Percentiles rank a stretch among this genome's conserved stretches.
phyloP scores from a whole-genome alignment of 1,140 invertebrate species.

The Drosophila navojoa region DNA sequence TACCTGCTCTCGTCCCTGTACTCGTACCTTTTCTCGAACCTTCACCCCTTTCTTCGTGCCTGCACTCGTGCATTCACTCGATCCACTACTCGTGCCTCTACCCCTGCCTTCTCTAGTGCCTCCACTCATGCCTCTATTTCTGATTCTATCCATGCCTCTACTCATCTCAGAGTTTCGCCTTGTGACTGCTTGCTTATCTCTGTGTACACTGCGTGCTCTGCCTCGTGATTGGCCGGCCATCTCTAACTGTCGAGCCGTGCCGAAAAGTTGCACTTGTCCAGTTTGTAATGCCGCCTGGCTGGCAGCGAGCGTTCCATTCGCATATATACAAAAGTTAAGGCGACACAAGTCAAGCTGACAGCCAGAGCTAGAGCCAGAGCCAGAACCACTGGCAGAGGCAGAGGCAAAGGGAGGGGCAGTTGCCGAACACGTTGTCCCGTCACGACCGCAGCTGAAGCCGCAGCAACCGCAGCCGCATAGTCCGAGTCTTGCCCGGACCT shows the following conservation, averaged over 20 bases:
- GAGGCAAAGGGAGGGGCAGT: neutral
- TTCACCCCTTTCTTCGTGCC: neutral
- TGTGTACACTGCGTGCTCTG: neutral
- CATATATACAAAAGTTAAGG: conserved; percentile 37
- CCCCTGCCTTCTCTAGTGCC: neutral
- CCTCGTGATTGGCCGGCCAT: neutral
- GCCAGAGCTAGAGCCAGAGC: neutral
- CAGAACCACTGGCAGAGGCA: neutral
- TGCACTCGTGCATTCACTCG: neutral
- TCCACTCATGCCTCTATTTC: too few relatives aligned
- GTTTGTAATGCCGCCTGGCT: conserved; percentile 9
- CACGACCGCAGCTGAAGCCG: neutral
- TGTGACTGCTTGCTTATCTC: too few relatives aligned
- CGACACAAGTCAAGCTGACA: conserved; percentile 11
- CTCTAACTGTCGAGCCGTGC: neutral
- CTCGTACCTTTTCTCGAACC: too few relatives aligned
- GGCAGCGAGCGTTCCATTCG: conserved; percentile 3
- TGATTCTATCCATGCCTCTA: neutral
- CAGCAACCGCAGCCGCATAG: conserved; percentile 8
- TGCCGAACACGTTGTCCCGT: neutral
- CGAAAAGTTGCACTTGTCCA: conserved; percentile 25
- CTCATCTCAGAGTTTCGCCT: too few relatives aligned
- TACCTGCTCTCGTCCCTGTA: too few relatives aligned
- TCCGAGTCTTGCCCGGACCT: neutral
- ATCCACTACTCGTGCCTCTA: neutral